A percentile compares a stretch with the other conserved stretches of the same genome.
phyloP scores from a whole-genome alignment of 2,888 invertebrate species.

The Nymphalis urticae region DNA sequence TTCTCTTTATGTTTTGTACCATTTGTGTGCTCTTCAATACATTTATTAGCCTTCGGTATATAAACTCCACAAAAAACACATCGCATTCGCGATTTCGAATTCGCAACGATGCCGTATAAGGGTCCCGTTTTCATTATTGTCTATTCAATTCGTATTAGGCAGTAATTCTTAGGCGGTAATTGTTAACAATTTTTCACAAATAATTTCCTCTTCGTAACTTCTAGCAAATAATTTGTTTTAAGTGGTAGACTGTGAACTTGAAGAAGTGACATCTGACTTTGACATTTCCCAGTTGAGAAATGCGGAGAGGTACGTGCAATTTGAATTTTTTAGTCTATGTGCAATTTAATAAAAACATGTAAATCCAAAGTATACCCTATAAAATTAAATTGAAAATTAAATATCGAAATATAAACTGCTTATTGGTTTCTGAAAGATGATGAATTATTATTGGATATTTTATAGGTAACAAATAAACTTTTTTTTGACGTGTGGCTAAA shows the following conservation, averaged over 20 bases:
- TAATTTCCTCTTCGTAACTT: constrained; percentile 40
- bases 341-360: neutral
- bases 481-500: too few species aligned
- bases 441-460: too few species aligned
- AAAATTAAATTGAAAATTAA: too few species aligned
- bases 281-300: constrained; percentile 12
- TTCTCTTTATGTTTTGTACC: constrained; percentile 64
- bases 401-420: too few species aligned
- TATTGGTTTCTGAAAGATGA: too few species aligned
- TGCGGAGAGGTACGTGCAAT: neutral
- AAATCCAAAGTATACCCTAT: too few species aligned
- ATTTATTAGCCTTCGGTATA: constrained; percentile 65
- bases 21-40: constrained; percentile 65
- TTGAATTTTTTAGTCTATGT: neutral
- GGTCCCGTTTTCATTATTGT: constrained; percentile 60
- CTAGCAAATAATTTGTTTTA: constrained; percentile 31
- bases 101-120: constrained; percentile 56
- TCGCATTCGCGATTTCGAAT: constrained; percentile 62
- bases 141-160: neutral
- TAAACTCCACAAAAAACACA: constrained; percentile 65
- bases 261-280: constrained; percentile 34
- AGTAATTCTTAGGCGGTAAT: neutral
- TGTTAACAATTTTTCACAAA: constrained; percentile 25
- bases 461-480: too few species aligned
- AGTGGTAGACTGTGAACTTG: constrained; percentile 22